Conservation (phyloP, 2,113 vertebrate genomes). For the Malurus elegans region DNA sequence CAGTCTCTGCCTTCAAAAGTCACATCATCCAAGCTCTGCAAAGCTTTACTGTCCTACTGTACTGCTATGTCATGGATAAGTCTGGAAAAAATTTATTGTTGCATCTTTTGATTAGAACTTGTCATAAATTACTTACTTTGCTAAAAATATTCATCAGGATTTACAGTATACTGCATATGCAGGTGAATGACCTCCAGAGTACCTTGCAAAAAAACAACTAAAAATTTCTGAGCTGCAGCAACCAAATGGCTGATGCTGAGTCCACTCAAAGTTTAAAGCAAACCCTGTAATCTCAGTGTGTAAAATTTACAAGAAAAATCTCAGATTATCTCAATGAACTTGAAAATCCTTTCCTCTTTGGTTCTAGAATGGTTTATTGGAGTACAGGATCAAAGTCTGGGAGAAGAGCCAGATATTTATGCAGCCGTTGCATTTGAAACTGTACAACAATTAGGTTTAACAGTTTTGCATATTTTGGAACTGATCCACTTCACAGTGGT, state of each 20-base stretch:
- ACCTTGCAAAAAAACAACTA: not conserved
- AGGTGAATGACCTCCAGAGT: constrained; percentile 32
- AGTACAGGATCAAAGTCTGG: not conserved
- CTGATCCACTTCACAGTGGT: not conserved
- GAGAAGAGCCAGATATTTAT: constrained; percentile 40
- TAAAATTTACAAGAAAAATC: constrained; percentile 12
- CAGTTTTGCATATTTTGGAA: not conserved
- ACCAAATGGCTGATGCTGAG: not conserved
- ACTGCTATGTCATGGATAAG: not conserved
- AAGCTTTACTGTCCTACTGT: not conserved
- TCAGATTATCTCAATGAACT: not conserved
- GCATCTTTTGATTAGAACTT: not conserved
- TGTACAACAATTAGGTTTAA: not conserved
- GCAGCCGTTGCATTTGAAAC: not conserved
- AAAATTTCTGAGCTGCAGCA: not conserved
- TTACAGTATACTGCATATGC: not conserved
- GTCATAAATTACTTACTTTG: constrained; percentile 1
- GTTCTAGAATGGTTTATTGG: not conserved
- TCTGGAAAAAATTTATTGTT: not conserved
- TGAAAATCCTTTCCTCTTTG: not conserved
- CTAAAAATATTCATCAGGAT: constrained; percentile 18
- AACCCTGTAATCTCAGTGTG: not conserved
- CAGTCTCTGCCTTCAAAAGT: not conserved
- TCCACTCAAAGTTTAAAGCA: not conserved
- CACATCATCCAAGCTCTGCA: not conserved